Evolutionary conservation across 2,113 vertebrate species (phyloP).

Genomic region (Mus musculus): DNA sequence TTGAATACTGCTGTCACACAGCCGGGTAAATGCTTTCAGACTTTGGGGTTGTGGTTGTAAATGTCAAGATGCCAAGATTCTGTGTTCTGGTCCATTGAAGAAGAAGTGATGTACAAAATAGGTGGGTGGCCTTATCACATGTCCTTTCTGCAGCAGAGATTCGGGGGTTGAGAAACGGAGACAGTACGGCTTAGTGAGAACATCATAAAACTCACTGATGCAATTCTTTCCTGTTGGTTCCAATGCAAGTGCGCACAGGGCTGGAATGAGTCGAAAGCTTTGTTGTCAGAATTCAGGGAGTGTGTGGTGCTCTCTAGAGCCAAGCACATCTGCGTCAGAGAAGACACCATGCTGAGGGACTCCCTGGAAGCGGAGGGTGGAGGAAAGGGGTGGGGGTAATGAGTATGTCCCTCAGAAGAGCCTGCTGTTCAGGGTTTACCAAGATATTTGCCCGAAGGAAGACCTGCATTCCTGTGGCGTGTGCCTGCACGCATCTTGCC

Average conservation of each 20-base stretch:
- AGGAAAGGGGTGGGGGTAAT: neutral
- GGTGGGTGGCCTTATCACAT: neutral
- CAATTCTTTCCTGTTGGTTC: constrained; percentile 23
- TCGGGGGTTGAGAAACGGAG: constrained; percentile 18
- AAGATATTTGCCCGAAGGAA: constrained; percentile 80
- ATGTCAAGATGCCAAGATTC: constrained; percentile 35
- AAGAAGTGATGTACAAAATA: constrained; percentile 52
- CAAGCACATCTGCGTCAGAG: neutral
- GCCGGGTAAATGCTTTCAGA: constrained; percentile 36
- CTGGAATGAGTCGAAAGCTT: neutral
- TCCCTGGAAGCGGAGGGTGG: neutral
- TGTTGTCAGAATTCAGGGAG: neutral
- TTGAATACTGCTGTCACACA: neutral
- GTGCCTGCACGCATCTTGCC: constrained; percentile 82
- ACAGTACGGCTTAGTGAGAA: constrained; percentile 39
- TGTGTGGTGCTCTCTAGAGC: neutral
- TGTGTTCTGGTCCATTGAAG: constrained; percentile 19
- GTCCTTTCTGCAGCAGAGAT: neutral
- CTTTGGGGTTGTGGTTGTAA: neutral
- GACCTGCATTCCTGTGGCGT: constrained; percentile 82
- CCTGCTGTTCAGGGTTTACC: constrained; percentile 76
- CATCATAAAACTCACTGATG: neutral
- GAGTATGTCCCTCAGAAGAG: constrained; percentile 4
- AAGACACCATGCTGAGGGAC: neutral
- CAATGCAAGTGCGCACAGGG: neutral